phyloP scores from a whole-genome alignment of 2,797 vertebrate species.

The Centropyge bicolor region DNA sequence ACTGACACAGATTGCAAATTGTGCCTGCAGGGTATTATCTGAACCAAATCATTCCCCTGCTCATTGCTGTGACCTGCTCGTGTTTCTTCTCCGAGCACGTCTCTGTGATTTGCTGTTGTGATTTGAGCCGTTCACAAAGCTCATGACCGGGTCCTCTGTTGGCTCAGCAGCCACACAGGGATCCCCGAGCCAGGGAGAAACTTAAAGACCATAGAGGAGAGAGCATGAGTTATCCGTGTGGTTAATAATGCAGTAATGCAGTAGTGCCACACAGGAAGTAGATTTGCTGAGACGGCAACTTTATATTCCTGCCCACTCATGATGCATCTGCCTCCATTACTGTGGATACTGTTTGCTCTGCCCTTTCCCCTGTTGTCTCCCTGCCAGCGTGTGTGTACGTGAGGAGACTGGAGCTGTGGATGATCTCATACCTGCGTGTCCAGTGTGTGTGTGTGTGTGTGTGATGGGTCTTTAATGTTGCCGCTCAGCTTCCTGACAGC shows the following conservation, averaged over 20 bases:
- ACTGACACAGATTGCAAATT: not conserved
- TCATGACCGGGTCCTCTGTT: conserved; percentile 12
- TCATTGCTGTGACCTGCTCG: not conserved
- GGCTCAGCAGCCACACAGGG: conserved; percentile 23
- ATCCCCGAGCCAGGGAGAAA: not conserved
- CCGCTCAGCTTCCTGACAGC: conserved; percentile 21
- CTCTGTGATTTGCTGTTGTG: not conserved
- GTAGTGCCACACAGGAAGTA: conserved; percentile 17
- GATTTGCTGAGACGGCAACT: conserved; percentile 51
- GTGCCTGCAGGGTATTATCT: not conserved
- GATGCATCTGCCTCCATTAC: conserved; percentile 31
- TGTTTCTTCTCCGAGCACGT: conserved; percentile 2
- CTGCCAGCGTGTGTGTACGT: conserved; percentile 23
- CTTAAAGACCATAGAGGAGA: not conserved
- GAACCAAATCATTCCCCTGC: not conserved
- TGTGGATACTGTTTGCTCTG: conserved; percentile 14
- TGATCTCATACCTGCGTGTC: conserved; percentile 16
- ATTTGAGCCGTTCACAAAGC: not conserved
- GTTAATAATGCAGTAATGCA: conserved; percentile 30
- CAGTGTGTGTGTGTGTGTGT: conserved; percentile 15
- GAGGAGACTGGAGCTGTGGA: conserved; percentile 13
- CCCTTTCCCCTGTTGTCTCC: conserved; percentile 1
- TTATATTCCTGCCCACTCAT: conserved; percentile 33
- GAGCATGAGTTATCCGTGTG: not conserved
- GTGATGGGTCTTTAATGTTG: conserved; percentile 29